Conservation (phyloP, 2,113 vertebrate species). For the Triplophysa siluroides region DNA sequence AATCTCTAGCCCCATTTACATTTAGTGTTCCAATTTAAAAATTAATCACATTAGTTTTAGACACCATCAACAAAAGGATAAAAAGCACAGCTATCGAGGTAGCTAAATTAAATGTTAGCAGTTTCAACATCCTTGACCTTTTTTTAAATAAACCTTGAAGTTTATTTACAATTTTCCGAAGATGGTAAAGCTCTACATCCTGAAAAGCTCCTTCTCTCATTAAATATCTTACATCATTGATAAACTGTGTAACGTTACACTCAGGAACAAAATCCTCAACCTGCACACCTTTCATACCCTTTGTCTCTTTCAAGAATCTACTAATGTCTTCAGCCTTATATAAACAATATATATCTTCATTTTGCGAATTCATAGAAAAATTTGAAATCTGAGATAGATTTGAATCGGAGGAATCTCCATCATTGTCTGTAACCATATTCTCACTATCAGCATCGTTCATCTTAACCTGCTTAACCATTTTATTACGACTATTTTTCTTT, state of each 20-base stretch:
- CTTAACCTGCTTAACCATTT: neutral
- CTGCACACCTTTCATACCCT: neutral
- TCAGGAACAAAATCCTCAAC: neutral
- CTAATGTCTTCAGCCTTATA: neutral
- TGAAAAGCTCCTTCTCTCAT: neutral
- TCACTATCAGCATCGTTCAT: neutral
- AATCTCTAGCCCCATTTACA: neutral
- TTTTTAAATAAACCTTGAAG: neutral
- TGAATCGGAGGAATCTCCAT: neutral
- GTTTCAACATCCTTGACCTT: neutral
- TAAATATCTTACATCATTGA: neutral
- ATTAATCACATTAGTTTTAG: neutral
- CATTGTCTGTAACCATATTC: neutral
- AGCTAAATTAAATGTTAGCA: neutral
- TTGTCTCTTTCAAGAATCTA: no score
- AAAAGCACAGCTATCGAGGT: neutral
- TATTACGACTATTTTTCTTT: neutral
- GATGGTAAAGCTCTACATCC: neutral
- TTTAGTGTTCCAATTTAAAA: slow-evolving; percentile 3
- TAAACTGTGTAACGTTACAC: neutral
- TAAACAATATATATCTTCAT: neutral
- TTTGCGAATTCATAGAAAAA: neutral
- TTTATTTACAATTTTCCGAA: neutral
- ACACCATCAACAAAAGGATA: neutral
- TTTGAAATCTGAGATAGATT: neutral